A percentile compares a stretch with the other conserved stretches of the same genome.
phyloP scores from a whole-genome alignment of 1,140 invertebrate species.

The Magallana angulata region DNA sequence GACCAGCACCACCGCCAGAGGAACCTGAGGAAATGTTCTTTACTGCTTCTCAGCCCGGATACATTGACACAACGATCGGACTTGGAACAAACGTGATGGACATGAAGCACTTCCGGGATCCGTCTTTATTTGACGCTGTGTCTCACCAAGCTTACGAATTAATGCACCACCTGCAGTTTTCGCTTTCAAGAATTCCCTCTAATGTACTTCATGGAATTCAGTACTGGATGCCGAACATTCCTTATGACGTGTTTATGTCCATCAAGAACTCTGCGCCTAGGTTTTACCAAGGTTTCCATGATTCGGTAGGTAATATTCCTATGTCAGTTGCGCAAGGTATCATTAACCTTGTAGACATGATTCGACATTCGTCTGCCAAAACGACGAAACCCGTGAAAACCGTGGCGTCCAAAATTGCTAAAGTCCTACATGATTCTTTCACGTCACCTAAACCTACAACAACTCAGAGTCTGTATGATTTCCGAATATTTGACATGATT shows the following conservation, averaged over 20 bases:
- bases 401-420: neutral
- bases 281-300: constrained; percentile 1
- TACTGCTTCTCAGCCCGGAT: neutral
- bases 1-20: neutral
- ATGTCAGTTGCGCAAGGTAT: constrained; percentile 3
- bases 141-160: constrained; percentile 7
- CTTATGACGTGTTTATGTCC: neutral
- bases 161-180: neutral
- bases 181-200: neutral
- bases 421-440: constrained; percentile 19
- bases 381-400: neutral
- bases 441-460: neutral
- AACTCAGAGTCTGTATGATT: neutral
- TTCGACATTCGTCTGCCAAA: neutral
- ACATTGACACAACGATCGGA: constrained; percentile 1
- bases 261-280: constrained; percentile 5
- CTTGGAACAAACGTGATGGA: constrained; percentile 13
- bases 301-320: neutral
- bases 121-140: neutral
- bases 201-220: constrained; percentile 1
- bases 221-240: constrained; percentile 5
- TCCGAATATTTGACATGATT: constrained; percentile 17
- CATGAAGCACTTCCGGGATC: neutral
- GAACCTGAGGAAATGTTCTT: neutral
- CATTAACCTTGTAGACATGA: neutral